These are phyloP conservation scores for Nettapus auritus DNA, from an alignment of 2,113 vertebrate species.

Conservation along the genomic window DNA sequence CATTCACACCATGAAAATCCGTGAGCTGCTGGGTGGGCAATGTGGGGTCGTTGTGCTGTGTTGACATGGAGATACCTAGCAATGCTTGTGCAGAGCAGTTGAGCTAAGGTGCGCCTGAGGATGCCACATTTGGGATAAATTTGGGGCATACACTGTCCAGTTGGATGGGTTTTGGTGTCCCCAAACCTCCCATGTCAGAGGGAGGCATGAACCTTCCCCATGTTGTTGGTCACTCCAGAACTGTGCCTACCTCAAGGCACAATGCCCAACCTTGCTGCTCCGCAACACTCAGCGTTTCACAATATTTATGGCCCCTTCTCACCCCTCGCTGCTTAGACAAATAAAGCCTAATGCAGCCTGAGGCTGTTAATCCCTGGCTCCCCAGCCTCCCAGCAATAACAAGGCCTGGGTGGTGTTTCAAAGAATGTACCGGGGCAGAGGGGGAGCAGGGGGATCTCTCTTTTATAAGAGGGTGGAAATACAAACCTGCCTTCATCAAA, in stretches of 20 bases:
- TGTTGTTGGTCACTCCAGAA: fast-evolving
- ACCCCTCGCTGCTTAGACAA: constrained; percentile 64
- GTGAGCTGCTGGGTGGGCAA: fast-evolving
- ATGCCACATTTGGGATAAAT: neutral
- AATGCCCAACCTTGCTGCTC: neutral
- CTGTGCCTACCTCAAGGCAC: neutral
- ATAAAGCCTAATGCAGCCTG: constrained; percentile 58
- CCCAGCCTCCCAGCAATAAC: constrained; percentile 42
- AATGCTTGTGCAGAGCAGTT: neutral
- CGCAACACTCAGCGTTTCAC: neutral
- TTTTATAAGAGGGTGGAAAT: neutral
- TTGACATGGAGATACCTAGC: neutral
- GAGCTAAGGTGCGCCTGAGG: neutral
- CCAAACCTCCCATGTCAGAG: neutral
- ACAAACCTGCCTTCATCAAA: constrained; percentile 9
- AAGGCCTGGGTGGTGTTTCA: constrained; percentile 64
- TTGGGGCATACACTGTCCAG: neutral
- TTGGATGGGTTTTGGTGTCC: neutral
- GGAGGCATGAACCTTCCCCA: neutral
- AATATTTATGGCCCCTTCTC: constrained; percentile 41
- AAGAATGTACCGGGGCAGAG: constrained; percentile 28
- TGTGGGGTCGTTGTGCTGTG: fast-evolving
- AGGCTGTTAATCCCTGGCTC: constrained; percentile 48
- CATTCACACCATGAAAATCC: neutral
- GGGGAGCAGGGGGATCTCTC: neutral